Conservation (phyloP, 2,888 invertebrate species). For the Perithous albicinctus region DNA sequence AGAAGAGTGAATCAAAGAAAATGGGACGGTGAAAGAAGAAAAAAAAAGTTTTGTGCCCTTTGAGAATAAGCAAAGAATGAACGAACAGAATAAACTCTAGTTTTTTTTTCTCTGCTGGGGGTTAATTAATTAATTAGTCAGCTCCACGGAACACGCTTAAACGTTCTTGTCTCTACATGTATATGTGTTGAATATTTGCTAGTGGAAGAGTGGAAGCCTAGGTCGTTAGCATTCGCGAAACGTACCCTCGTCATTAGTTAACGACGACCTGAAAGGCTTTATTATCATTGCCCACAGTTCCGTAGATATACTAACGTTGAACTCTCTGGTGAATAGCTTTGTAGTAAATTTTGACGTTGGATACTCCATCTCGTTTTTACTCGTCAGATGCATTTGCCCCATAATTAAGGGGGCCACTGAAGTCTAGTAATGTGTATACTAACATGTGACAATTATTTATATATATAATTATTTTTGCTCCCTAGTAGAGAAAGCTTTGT, state of each 20-base stretch:
- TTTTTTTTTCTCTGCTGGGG: constrained; percentile 29
- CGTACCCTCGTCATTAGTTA: constrained; percentile 59
- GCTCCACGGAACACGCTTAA: constrained; percentile 33
- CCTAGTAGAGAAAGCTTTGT: no score
- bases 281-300: constrained; percentile 55
- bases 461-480: no score
- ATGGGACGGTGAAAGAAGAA: background rate
- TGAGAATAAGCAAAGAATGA: background rate
- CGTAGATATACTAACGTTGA: background rate
- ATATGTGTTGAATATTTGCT: constrained; percentile 5
- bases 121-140: constrained; percentile 60
- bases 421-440: background rate
- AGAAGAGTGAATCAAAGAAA: constrained; percentile 15
- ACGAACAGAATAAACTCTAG: background rate
- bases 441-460: background rate
- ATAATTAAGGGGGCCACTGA: background rate
- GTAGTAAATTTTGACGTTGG: constrained; percentile 13
- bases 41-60: constrained; percentile 12
- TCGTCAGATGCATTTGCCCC: background rate
- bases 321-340: background rate
- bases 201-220: background rate
- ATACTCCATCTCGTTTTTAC: background rate
- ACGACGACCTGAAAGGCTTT: constrained; percentile 53
- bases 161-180: constrained; percentile 33
- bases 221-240: constrained; percentile 61